Percentiles rank a stretch among this genome's conserved stretches.
Evolutionary conservation across 1,140 invertebrate genomes (phyloP).

Genomic region (Meloidogyne exigua): DNA sequence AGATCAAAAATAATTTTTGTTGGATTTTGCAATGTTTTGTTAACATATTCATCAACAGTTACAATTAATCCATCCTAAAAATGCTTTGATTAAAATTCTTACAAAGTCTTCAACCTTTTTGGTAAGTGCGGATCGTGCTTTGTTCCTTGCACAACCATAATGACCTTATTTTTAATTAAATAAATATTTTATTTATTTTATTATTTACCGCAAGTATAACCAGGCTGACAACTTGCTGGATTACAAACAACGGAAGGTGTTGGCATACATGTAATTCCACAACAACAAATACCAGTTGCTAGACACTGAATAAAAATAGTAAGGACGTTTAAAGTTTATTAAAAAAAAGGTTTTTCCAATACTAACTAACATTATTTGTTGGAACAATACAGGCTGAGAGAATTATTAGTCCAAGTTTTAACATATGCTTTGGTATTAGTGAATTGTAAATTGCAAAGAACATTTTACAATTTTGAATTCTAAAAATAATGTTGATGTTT

Average conservation of each 20-base stretch:
- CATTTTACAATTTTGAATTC: not conserved
- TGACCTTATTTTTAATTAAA: slow-evolving; percentile 42
- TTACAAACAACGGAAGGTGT: slow-evolving; percentile 34
- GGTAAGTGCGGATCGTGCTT: slow-evolving; percentile 48
- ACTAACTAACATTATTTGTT: not conserved
- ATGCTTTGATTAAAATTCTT: not conserved
- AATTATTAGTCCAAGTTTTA: not conserved
- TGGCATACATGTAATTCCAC: slow-evolving; percentile 26
- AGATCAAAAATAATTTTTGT: slow-evolving; percentile 48
- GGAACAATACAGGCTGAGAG: not conserved
- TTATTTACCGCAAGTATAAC: slow-evolving; percentile 42
- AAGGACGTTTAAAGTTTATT: too few species aligned
- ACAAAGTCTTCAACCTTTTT: slow-evolving; percentile 29
- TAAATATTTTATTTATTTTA: not conserved
- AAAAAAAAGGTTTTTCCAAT: not conserved
- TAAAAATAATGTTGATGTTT: not conserved
- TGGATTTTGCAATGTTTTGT: slow-evolving; percentile 19
- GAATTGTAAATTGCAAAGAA: not conserved
- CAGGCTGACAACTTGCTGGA: slow-evolving; percentile 43
- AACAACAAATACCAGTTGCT: slow-evolving; percentile 27
- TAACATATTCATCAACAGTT: slow-evolving; percentile 47
- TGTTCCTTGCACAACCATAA: slow-evolving; percentile 52
- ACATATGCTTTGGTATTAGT: too few species aligned
- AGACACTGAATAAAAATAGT: not conserved
- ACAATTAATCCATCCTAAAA: slow-evolving; percentile 49